Conservation (phyloP, 2,888 invertebrate genomes). For the Nephrotoma appendiculata region DNA sequence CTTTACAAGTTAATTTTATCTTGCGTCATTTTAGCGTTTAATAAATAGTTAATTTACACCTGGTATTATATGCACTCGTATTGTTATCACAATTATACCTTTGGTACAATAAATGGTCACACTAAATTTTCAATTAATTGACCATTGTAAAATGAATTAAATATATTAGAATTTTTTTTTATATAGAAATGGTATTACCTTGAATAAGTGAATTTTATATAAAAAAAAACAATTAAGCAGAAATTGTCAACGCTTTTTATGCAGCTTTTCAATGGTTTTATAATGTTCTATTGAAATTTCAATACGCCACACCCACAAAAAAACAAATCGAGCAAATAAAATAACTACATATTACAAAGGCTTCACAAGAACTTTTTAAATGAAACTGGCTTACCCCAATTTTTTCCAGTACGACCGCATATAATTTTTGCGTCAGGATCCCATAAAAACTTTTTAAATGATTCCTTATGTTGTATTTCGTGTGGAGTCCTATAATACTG, state of each 20-base stretch:
- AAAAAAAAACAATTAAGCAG: not conserved
- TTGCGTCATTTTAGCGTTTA: too few relatives aligned
- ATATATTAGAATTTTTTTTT: not conserved
- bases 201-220: not conserved
- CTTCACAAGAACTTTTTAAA: not conserved
- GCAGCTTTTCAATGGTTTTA: not conserved
- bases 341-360: too few relatives aligned
- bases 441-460: slow-evolving; percentile 54
- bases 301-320: not conserved
- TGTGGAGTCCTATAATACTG: slow-evolving; percentile 51
- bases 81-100: too few relatives aligned
- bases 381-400: slow-evolving; percentile 61
- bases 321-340: not conserved
- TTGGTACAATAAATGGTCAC: not conserved
- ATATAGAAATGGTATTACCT: not conserved
- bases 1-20: too few relatives aligned
- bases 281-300: not conserved
- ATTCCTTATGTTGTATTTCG: slow-evolving; percentile 40
- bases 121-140: not conserved
- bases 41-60: too few relatives aligned
- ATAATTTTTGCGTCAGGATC: slow-evolving; percentile 58
- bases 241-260: not conserved
- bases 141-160: not conserved
- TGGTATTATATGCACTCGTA: too few relatives aligned
- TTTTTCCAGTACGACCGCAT: slow-evolving; percentile 60